Conservation (phyloP, 2,888 invertebrate genomes). For the Slavum lentiscoides region DNA sequence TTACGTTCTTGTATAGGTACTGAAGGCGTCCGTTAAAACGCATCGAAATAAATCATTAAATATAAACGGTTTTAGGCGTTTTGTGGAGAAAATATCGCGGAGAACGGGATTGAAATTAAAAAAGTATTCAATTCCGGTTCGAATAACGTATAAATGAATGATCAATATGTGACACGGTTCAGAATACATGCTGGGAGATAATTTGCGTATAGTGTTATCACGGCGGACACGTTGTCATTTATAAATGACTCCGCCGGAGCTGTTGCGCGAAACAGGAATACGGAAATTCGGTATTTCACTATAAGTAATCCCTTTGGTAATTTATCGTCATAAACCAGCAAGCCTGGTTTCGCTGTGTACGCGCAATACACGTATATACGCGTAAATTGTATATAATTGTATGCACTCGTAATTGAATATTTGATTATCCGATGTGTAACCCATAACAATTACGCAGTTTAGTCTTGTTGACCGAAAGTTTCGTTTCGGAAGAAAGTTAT, state of each 20-base stretch:
- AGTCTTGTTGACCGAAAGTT: neutral
- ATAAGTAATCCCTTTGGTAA: conserved; percentile 17
- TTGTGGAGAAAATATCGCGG: neutral
- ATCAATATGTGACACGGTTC: neutral
- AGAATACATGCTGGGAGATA: neutral
- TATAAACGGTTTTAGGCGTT: too few species aligned
- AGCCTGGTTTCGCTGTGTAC: neutral
- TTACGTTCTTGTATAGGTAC: too few species aligned
- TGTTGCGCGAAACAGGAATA: conserved; percentile 5
- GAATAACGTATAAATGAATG: neutral
- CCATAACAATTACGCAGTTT: neutral
- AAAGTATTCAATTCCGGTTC: neutral
- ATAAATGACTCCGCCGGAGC: conserved; percentile 24
- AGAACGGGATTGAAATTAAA: neutral
- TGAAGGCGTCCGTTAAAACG: too few species aligned
- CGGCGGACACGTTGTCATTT: neutral
- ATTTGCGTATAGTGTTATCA: conserved; percentile 22
- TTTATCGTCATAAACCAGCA: conserved; percentile 21
- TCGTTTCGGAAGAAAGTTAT: too few species aligned
- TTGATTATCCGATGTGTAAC: neutral
- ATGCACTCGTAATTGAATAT: conserved; percentile 21
- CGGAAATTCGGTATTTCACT: conserved; percentile 14
- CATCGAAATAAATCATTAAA: too few species aligned
- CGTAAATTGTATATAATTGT: neutral
- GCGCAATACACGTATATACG: neutral